A percentile compares a stretch with the other conserved stretches of the same genome.
phyloP scores from a whole-genome alignment of 2,888 invertebrate genomes.

The Didymodactylos carnosus region DNA sequence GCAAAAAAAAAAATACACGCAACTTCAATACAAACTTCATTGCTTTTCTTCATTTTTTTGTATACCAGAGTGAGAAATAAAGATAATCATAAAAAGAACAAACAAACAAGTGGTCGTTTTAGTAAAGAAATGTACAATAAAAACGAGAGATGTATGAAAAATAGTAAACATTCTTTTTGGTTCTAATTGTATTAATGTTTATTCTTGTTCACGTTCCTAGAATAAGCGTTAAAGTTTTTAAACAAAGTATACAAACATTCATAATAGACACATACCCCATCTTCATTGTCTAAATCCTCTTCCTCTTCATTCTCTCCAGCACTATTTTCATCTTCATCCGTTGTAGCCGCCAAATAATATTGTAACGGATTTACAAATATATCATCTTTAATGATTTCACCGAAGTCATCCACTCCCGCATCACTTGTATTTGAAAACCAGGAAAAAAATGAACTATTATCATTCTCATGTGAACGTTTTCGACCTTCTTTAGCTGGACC shows the following conservation, averaged over 20 bases:
- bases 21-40: no score
- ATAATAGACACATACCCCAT: no score
- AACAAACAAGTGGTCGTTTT: no score
- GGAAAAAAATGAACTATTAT: slow-evolving; percentile 52
- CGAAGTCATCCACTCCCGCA: slow-evolving; percentile 61
- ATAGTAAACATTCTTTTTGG: background rate
- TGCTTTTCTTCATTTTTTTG: no score
- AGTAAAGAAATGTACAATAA: no score
- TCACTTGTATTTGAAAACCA: slow-evolving; percentile 57
- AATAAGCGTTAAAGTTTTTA: background rate
- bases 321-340: background rate
- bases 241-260: no score
- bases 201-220: background rate
- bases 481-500: background rate
- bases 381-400: slow-evolving; percentile 66
- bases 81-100: no score
- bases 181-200: background rate
- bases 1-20: no score
- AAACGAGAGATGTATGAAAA: no score
- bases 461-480: slow-evolving; percentile 23
- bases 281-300: background rate
- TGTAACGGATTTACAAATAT: slow-evolving; percentile 65
- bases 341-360: slow-evolving; percentile 39
- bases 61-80: no score
- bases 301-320: background rate